A percentile compares a stretch with the other conserved stretches of the same genome.
Conservation (phyloP, 2,113 vertebrate species). For the Montifringilla adamsi region DNA sequence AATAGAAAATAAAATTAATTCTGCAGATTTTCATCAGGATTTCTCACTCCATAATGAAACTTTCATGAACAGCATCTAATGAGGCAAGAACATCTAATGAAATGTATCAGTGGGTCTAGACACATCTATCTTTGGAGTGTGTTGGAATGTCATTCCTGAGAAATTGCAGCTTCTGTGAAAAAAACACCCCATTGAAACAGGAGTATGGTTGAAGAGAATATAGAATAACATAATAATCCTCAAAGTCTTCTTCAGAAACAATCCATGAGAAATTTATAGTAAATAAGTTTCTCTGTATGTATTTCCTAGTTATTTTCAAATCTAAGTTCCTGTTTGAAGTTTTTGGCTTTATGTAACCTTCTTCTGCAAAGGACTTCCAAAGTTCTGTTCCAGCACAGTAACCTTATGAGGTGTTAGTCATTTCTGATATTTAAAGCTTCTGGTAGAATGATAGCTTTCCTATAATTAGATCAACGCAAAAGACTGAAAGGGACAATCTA, state of each 20-base stretch:
- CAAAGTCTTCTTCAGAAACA: neutral
- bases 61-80: neutral
- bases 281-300: neutral
- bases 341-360: neutral
- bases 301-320: neutral
- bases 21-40: neutral
- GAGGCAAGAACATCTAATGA: neutral
- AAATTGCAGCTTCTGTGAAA: neutral
- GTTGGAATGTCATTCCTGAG: neutral
- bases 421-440: constrained; percentile 13
- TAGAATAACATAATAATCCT: neutral
- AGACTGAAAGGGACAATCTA: neutral
- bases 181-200: neutral
- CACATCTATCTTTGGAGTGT: neutral
- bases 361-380: neutral
- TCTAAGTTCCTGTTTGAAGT: neutral
- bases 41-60: neutral
- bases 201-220: neutral
- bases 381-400: neutral
- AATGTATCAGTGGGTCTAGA: neutral
- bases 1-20: neutral
- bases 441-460: neutral
- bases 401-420: neutral
- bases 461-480: neutral
- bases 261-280: neutral